Evolutionary conservation across 1,140 invertebrate species (phyloP), one percentile per base, ranked within the genome.

Genomic region (Zaprionus camerounensis): DNA sequence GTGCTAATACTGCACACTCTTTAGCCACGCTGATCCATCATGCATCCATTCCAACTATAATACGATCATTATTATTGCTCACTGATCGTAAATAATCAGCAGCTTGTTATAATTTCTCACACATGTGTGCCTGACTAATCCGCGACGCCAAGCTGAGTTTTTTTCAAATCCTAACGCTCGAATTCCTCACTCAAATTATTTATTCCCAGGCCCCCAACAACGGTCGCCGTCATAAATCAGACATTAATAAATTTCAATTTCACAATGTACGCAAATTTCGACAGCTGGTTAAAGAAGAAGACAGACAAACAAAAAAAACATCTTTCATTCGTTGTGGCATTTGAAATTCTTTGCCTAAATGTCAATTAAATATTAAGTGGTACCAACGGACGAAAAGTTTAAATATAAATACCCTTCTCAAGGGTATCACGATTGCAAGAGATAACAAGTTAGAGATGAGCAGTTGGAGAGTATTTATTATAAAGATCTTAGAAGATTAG

Each of bases 311-410:
- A 26, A 53, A 51, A 28, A 41, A 44, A 57, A 53, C 38, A 77
- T 57, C 62, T 71, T 66, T 46, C 62, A 63, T 71, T 51, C 71
- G 62, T 20, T 20, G n/a, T 20, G 20, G 28, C 22, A 56, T 75
- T 76, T 86, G 82, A 87, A 82, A 80, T 83, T 87, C 80, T 88
- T 87, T 83, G 68, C 67, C 67, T 75, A 87, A 87, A 87, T 88
- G 77, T 83, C 83, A 87, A 87, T 87, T 88, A 87, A 81, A 87
- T 88, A 87, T 87, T 75, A 74, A 80, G 53, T 88, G 80, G 68
- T 70, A 78, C 71, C 77, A 65, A 46, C 36, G 46, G 46, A 51
- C 2, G 46, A 20, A 51, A 13, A 24, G 20, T 51, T 51, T 51
- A 22, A 13, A 20, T 51, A 22, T 13, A 46, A 46, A 46, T 46